Evolutionary conservation across 2,113 vertebrate species (phyloP), one percentile per base, ranked within the genome.

Genomic region (Gnathonemus longibarbis): DNA sequence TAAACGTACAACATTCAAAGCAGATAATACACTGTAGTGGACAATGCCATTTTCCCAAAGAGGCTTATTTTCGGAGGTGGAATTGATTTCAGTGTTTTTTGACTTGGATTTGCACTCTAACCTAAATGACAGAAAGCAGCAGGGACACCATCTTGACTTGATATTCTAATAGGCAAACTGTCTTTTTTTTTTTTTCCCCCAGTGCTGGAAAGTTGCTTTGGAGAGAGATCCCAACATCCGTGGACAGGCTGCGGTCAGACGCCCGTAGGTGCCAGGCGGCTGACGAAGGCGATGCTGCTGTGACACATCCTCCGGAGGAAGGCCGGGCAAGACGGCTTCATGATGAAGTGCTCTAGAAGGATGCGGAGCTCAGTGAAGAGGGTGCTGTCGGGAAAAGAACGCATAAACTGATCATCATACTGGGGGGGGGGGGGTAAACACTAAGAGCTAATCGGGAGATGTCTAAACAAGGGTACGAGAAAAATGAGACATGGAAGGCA

Each of bases 221-320:
- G 74, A 80, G 31, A 39, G 74, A 80, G 74, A 80, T 80, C 31
- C 13, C 15, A 42, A 6, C 74, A 6, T 39, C 13, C 0, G 74
- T 0, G 5, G 15, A 80, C 35, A 8, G 35, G 13, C 35, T 17
- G 17, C 4, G 31, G 35, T 96, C 97, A 99, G 77, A 97, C 97
- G 90, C 97, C 97, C 21, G 97, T 98, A 92, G 98, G 98, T 66
- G 98, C 98, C 92, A 99, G 94, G 94, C 98, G 98, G 95, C 98
- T 99, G 94, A 99, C 94, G 94, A 99, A 99, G 92, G 98, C 97
- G 94, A 99, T 99, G 94, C 98, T 98, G 92, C 96, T 98, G 91
- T 98, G 96, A 93, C 98, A 99, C 91, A 99, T 97, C 95, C 96
- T 97, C 95, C 98, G 97, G 94, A 99, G 96, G 95, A 99, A 98